Conservation (phyloP, 2,113 vertebrate species). For the Rhinolophus ferrumequinum region DNA sequence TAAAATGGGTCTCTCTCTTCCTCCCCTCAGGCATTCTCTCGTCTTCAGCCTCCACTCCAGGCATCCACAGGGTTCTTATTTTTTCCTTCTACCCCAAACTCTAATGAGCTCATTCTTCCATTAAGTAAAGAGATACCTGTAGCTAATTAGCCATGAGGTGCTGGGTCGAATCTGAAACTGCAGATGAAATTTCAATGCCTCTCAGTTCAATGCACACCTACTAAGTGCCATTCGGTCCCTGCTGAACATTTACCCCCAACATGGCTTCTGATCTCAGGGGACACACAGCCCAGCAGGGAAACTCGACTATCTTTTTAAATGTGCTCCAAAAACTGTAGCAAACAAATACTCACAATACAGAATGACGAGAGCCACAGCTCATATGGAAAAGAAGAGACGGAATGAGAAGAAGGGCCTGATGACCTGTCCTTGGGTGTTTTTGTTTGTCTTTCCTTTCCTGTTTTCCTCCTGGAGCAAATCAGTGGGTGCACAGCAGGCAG, state of each 20-base stretch:
- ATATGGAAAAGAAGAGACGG: no score
- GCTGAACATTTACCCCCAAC: fast-evolving
- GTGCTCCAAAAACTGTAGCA: background rate
- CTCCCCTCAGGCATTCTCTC: constrained; percentile 54
- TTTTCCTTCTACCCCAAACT: background rate
- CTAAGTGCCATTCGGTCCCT: fast-evolving
- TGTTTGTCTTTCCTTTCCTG: background rate
- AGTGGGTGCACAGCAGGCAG: background rate
- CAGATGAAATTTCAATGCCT: background rate
- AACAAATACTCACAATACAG: background rate
- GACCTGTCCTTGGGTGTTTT: background rate
- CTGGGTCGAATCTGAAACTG: background rate
- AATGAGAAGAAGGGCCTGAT: fast-evolving
- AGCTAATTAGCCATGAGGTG: background rate
- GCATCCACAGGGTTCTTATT: background rate
- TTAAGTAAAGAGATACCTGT: background rate
- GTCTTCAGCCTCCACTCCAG: constrained; percentile 9
- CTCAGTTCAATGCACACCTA: background rate
- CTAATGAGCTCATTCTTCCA: constrained; percentile 11
- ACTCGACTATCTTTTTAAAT: background rate
- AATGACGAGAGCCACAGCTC: background rate
- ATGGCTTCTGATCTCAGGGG: fast-evolving
- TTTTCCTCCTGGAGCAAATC: background rate
- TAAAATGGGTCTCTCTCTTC: constrained; percentile 60
- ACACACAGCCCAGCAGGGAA: fast-evolving